Evolutionary conservation across 1,140 invertebrate species (phyloP).

Genomic region (Cyclina sinensis): DNA sequence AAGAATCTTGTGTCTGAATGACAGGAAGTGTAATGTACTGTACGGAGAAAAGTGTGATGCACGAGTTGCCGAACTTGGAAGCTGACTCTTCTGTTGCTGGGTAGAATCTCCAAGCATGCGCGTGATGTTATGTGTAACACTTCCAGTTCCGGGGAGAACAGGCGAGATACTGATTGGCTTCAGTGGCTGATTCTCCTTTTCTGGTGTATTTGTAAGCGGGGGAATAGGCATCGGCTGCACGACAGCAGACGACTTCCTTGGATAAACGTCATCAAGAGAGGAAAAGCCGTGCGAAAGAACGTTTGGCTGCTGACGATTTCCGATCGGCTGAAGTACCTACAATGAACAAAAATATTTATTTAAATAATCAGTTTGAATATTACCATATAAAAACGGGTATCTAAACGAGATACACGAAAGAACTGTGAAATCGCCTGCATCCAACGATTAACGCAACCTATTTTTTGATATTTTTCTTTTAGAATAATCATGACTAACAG

Average conservation of each 20-base stretch:
- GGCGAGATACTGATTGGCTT: conserved; percentile 44
- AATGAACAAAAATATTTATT: not conserved
- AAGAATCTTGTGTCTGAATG: conserved; percentile 45
- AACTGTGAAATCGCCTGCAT: too few species aligned
- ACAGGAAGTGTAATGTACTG: conserved; percentile 51
- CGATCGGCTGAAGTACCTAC: conserved; percentile 39
- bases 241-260: conserved; percentile 53
- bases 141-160: conserved; percentile 45
- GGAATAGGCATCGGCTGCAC: conserved; percentile 49
- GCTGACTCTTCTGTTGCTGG: not conserved
- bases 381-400: too few species aligned
- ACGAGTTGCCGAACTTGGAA: conserved; percentile 7
- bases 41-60: conserved; percentile 27
- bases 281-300: not conserved
- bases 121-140: conserved; percentile 57
- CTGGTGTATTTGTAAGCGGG: conserved; percentile 12
- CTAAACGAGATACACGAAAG: too few species aligned
- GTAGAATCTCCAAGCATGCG: conserved; percentile 38
- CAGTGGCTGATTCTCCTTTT: conserved; percentile 52
- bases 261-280: conserved; percentile 34
- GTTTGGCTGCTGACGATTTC: conserved; percentile 16
- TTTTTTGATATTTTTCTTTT: too few species aligned
- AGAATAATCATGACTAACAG: too few species aligned
- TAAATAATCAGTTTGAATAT: too few species aligned
- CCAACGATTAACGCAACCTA: too few species aligned